These are phyloP conservation scores for Prunella fulvescens DNA, from an alignment of 2,113 vertebrate species.

Conservation along the genomic window DNA sequence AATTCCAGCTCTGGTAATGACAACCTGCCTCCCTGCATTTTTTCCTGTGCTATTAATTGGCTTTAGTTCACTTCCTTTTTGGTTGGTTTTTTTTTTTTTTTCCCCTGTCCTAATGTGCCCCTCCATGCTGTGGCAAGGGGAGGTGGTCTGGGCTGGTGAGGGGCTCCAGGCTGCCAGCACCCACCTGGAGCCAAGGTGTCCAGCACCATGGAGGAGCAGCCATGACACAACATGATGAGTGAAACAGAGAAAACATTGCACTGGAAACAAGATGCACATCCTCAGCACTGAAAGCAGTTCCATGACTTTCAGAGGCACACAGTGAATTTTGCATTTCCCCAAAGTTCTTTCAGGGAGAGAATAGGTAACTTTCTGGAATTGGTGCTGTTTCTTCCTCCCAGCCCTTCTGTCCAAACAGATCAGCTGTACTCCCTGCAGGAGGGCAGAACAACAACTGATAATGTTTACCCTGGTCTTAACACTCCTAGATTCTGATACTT, in stretches of 20 bases:
- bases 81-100: too few species aligned
- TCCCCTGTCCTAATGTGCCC: neutral
- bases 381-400: neutral
- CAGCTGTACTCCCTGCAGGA: neutral
- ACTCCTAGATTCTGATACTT: neutral
- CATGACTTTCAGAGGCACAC: rapidly evolving
- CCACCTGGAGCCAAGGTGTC: neutral
- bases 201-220: neutral
- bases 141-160: neutral
- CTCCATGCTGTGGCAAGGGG: rapidly evolving
- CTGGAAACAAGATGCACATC: neutral
- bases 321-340: neutral
- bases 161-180: neutral
- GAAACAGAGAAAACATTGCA: neutral
- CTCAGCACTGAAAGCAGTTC: neutral
- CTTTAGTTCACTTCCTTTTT: neutral
- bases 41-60: neutral
- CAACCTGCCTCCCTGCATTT: neutral
- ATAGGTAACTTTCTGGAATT: neutral
- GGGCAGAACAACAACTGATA: neutral
- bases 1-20: constrained; percentile 45
- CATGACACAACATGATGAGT: neutral
- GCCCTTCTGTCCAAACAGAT: neutral
- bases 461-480: neutral
- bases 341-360: neutral